phyloP scores from a whole-genome alignment of 1,140 invertebrate species.

The Gryllus bimaculatus region DNA sequence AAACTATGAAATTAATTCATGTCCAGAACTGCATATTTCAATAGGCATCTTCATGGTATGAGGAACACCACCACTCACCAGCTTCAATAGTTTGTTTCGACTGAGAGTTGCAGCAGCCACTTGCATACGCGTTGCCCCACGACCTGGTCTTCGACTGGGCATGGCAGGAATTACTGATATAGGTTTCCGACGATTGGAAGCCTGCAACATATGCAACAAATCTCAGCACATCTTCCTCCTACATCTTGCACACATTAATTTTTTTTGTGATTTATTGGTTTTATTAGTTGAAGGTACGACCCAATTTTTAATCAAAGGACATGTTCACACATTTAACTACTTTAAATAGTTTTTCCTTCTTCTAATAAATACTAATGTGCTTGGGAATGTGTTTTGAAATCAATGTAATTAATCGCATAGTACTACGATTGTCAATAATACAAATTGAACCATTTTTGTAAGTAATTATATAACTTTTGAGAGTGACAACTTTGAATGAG shows the following conservation, averaged over 20 bases:
- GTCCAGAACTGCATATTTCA: background rate
- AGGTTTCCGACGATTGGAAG: constrained; percentile 36
- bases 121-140: constrained; percentile 33
- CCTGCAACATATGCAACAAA: constrained; percentile 23
- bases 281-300: background rate
- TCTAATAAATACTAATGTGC: too few species aligned
- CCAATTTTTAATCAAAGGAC: background rate
- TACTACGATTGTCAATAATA: too few species aligned
- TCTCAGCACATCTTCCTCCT: background rate
- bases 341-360: too few species aligned
- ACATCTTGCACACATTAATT: background rate
- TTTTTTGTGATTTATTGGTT: background rate
- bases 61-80: constrained; percentile 25
- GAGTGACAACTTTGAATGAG: too few species aligned
- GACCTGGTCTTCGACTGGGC: constrained; percentile 31
- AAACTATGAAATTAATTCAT: too few species aligned
- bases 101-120: constrained; percentile 30
- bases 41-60: background rate
- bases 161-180: constrained; percentile 40
- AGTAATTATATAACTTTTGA: too few species aligned
- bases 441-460: too few species aligned
- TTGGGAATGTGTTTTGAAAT: too few species aligned
- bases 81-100: constrained; percentile 34
- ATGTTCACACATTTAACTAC: background rate
- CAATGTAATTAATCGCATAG: too few species aligned